Evolutionary conservation across 2,797 vertebrate genomes (phyloP), one percentile per base, ranked within the genome.

Genomic region (Myiotriccus ornatus): DNA sequence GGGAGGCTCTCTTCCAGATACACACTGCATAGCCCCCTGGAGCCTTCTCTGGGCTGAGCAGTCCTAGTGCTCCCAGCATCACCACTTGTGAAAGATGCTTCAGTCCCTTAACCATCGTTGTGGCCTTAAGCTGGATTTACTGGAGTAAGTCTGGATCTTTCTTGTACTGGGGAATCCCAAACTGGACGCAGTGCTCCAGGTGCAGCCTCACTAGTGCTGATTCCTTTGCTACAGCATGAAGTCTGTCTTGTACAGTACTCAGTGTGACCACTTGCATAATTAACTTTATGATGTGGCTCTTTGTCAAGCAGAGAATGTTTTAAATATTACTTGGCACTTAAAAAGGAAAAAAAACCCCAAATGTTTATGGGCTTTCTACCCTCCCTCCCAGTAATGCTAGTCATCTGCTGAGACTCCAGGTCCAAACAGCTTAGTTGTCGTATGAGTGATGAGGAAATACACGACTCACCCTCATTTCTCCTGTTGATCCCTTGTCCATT

Each of bases 11-110:
- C 8, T 89, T 59, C n/a, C 35, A 56, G 65, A 18, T 44, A 30
- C 1, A 30, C 3, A 2, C 10, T 47, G 1, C 63, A 24, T 22
- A 25, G 20, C 14, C 5, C 10, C 5, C 13, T 1, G 1, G 3
- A 50, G 8, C 15, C 27, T 32, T 57, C 4, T 28, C 12, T 18
- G 32, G 32, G 15, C 23, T 68, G 44, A 76, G 37, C 46, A 55
- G n/a, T n/a, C 23, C 23, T 12, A 16, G 19, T 3, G 3, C 18
- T 74, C 35, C 27, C 30, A 53, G 23, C 39, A 35, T 60, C 41
- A 30, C 11, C 4, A 28, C 14, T 41, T 39, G 8, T 41, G 47
- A n/a, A 34, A 53, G 56, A 14, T 57, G 35, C n/a, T 89, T 1
- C 25, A 18, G 46, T 37, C 24, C 17, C 49, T 49, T 68, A n/a